Evolutionary conservation across 2,888 invertebrate species (phyloP).

Genomic region (Pocota personata): DNA sequence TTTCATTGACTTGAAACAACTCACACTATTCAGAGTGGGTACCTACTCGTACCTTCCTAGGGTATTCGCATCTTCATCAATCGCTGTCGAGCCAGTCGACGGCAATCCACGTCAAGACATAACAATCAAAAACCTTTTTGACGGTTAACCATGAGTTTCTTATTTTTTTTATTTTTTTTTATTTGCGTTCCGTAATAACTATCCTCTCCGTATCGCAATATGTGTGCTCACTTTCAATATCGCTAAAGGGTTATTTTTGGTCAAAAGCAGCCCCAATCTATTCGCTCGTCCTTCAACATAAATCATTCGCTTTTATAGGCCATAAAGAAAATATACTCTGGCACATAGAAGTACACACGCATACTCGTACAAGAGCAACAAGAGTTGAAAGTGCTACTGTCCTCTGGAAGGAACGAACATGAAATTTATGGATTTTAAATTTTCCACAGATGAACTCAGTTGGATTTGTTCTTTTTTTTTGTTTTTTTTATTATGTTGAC

Average conservation of each 20-base stretch:
- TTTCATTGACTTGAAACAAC: neutral
- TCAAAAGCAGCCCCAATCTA: conserved; percentile 9
- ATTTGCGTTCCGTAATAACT: conserved; percentile 33
- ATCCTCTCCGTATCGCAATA: conserved; percentile 26
- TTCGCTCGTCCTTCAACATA: neutral
- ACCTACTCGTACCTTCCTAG: neutral
- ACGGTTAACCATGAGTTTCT: conserved; percentile 27
- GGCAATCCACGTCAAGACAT: neutral
- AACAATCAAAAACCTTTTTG: conserved; percentile 33
- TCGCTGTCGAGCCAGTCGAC: conserved; percentile 10
- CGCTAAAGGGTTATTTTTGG: conserved; percentile 48
- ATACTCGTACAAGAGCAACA: neutral
- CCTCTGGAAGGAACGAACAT: conserved; percentile 39
- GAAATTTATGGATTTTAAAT: conserved; percentile 70
- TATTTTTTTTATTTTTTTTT: neutral
- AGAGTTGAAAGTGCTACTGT: conserved; percentile 14
- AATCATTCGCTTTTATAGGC: conserved; percentile 22
- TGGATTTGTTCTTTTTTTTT: conserved; percentile 25
- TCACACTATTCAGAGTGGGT: neutral
- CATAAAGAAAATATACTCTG: conserved; percentile 4
- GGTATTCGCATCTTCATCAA: conserved; percentile 29
- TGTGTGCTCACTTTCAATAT: conserved; percentile 27
- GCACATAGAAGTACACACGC: neutral
- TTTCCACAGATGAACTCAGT: conserved; percentile 63
- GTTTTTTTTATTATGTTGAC: conserved; percentile 18